Base-by-base conservation (phyloP, 1,140 invertebrate species). In the Paramacrobiotus metropolitanus region DNA sequence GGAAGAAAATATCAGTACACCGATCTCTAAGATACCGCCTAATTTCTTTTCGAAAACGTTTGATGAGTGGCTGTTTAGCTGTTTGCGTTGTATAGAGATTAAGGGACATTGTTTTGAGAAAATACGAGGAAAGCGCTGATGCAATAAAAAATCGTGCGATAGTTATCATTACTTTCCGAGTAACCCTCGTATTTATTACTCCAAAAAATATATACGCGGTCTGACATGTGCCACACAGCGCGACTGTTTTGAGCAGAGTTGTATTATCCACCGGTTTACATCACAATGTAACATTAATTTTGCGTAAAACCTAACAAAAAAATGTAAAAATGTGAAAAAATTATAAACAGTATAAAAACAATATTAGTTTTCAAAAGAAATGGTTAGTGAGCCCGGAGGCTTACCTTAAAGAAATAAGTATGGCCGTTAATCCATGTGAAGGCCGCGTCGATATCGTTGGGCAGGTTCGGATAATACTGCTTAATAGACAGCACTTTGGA, bases 351-450 rank as follows among this genome's bases (percentile, higher is more conserved):
- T 40, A n/a, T 9, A 40, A 40, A 40, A n/a, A 40, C 34, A 40
- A 9, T n/a, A 40, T 15, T 15, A 40, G n/a, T n/a, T 40, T 40
- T n/a, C 9, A n/a, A 40, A n/a, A 55, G 24, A 55, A 55, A 24
- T 9, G 9, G 4, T 15, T 15, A 20, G 4, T 28, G 48, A 9
- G n/a, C 9, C n/a, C 34, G 9, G 34, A 9, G 15, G 15, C 24
- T 15, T 55, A 55, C 82, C 71, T 90, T 92, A 77, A 93, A 95
- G 79, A 96, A 95, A 72, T 94, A 96, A 1, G 90, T 94, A 70
- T 86, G 86, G 20, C 87, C 87, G 69, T 93, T 90, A 3, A 81
- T 83, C 74, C 91, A 92, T 65, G 85, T 81, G n/a, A 95, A 78
- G 0, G 87, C 88, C 9, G 86, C 86, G 68, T 93, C 84, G 30